Conservation (phyloP, 2,888 invertebrate species). For the Oscheius sp. region DNA sequence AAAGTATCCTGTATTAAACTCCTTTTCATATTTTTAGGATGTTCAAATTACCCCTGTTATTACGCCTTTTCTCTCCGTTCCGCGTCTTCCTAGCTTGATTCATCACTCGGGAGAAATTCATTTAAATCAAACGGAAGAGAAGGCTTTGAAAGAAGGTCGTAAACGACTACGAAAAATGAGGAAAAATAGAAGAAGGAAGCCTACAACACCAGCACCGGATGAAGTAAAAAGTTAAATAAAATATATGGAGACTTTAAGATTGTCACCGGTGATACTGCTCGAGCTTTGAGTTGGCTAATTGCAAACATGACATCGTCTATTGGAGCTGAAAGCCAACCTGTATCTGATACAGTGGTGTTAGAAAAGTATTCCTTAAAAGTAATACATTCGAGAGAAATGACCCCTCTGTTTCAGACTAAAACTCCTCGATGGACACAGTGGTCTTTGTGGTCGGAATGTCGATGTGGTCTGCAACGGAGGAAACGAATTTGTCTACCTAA, state of each 20-base stretch:
- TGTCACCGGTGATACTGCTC: slow-evolving; percentile 59
- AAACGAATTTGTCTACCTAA: slow-evolving; percentile 40
- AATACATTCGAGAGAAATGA: neutral
- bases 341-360: slow-evolving; percentile 31
- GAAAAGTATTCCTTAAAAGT: slow-evolving; percentile 30
- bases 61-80: too few species aligned
- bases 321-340: slow-evolving; percentile 29
- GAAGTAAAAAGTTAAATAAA: neutral
- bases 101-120: slow-evolving; percentile 6
- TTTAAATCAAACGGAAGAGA: neutral
- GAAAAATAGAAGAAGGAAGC: neutral
- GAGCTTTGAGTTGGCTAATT: slow-evolving; percentile 64
- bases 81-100: too few species aligned
- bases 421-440: slow-evolving; percentile 40
- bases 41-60: too few species aligned
- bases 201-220: neutral
- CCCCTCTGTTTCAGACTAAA: neutral
- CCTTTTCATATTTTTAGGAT: too few species aligned
- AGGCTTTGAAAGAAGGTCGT: neutral
- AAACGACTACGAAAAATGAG: neutral
- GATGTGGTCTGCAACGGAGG: slow-evolving; percentile 44
- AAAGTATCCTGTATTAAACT: too few species aligned
- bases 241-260: slow-evolving; percentile 21
- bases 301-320: slow-evolving; percentile 62
- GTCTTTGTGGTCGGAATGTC: slow-evolving; percentile 50